Base-by-base conservation (phyloP, 2,888 invertebrate genomes). In the Tetheella fluctuosa region DNA sequence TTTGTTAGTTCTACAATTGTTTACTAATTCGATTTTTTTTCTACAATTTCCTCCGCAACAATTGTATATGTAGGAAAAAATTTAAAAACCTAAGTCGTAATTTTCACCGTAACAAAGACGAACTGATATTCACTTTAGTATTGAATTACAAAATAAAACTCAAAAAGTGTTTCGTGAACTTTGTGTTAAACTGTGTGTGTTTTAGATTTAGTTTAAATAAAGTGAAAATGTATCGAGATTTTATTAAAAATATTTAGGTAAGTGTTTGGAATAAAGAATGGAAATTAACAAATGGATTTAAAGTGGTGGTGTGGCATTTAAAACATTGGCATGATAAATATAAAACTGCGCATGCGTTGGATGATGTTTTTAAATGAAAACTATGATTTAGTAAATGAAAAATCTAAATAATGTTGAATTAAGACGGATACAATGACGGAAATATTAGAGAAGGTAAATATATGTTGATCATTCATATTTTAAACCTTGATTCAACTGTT, bases 1-100 rank as follows among this genome's bases (percentile, higher is more conserved):
- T 91, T 92, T 93, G 93, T 93, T 90, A 85, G 87, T 83, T 81
- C 81, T 84, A 71, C 86, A 84, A 91, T 92, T 93, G 92, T 93
- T 91, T 91, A 89, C 84, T 79, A 81, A 86, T 80, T 71, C 79
- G 74, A 86, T 83, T 84, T 90, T 91, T 90, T 91, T 89, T 73
- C 17, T 48, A 17, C 48, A 69, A 77, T 78, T 80, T 71, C 71
- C 74, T 60, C 67, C 80, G 82, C 77, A 76, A 70, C 79, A 79
- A 77, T 77, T 79, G 79, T 78, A 64, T 68, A 64, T 68, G 70
- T 71, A 70, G 70, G 68, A 70, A 77, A 79, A 78, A 77, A 74
- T 75, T 67, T 56, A 71, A 70, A 70, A 77, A 79, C 69, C 70
- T 63, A 72, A 79, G 62, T 76, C 76, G 70, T 20, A n/a, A 25